A percentile compares a stretch with the other conserved stretches of the same genome.
These are phyloP conservation scores for Elegia similella DNA, from an alignment of 2,888 invertebrate genomes.

Conservation along the genomic window DNA sequence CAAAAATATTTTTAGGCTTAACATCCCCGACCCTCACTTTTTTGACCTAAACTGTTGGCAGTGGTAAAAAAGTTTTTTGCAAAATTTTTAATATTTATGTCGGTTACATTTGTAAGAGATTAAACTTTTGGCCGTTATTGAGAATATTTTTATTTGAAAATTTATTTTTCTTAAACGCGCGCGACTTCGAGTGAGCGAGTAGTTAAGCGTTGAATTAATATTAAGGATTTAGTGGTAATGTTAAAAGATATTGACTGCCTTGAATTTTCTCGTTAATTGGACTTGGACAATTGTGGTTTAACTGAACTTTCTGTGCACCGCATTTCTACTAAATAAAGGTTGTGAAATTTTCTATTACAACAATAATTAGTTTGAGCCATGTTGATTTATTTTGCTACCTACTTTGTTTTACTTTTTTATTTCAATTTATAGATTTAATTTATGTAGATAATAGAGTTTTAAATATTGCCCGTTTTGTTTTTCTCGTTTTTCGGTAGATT, in stretches of 20 bases:
- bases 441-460: background rate
- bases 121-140: constrained; percentile 75
- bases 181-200: constrained; percentile 61
- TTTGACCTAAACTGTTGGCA: constrained; percentile 69
- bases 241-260: constrained; percentile 51
- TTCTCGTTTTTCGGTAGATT: background rate
- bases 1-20: constrained; percentile 77
- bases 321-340: constrained; percentile 57
- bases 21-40: constrained; percentile 63
- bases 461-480: background rate
- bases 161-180: constrained; percentile 65
- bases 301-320: constrained; percentile 49
- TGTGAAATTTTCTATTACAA: constrained; percentile 35
- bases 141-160: constrained; percentile 70
- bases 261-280: constrained; percentile 39
- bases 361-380: constrained; percentile 22
- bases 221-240: constrained; percentile 51
- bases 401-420: background rate
- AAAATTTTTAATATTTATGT: constrained; percentile 79
- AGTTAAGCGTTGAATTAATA: constrained; percentile 67
- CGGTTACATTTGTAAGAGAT: constrained; percentile 77
- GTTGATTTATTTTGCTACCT: background rate
- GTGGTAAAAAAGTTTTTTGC: constrained; percentile 69
- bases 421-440: background rate
- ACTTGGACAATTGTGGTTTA: constrained; percentile 43